Evolutionary conservation across 1,140 invertebrate genomes (phyloP), one percentile per base, ranked within the genome.

Genomic region (Trichonephila inaurata): DNA sequence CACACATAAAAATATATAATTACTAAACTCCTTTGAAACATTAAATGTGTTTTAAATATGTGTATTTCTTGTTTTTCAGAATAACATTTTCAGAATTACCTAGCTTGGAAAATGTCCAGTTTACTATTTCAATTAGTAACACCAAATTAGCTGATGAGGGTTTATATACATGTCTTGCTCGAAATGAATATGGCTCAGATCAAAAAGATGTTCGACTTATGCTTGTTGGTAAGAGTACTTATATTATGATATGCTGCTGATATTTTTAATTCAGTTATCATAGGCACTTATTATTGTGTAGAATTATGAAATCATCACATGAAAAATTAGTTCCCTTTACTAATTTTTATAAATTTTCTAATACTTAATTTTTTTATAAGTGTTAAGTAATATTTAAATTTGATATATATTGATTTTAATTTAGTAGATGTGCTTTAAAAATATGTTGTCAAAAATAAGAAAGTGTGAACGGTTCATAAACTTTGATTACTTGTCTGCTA

Each of bases 141-240:
- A 82, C 88, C 18, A 21, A 88, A n/a, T 21, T 62, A 21, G 51
- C 19, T 61, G 94, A 94, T 88, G 94, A 94, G 82, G 94, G 94
- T 28, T 58, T 94, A 72, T 94, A 94, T 60, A 77, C 94, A 6
- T 94, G 94, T n/a, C 62, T 92, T 81, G 94, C 91, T 5, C 92
- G 60, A 90, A 94, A 94, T 89, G 85, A 89, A 16, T 94, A 77
- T 89, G 94, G 94, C 1, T 89, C 85, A 40, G 94, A 94, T 86
- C 33, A 92, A 69, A 94, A 94, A 61, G 93, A 94, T 24, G 66
- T 94, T 60, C 93, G 93, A 24, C 51, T 94, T 16, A 82, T 89
- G 69, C 93, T 94, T 90, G 93, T 94, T 85, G 93, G 93, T 94
- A 90, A 77, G 72, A 18, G 2, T 16, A n/a, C 4, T 60, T 14